Evolutionary conservation across 2,888 invertebrate genomes (phyloP).

Genomic region (Lamproptera curius): DNA sequence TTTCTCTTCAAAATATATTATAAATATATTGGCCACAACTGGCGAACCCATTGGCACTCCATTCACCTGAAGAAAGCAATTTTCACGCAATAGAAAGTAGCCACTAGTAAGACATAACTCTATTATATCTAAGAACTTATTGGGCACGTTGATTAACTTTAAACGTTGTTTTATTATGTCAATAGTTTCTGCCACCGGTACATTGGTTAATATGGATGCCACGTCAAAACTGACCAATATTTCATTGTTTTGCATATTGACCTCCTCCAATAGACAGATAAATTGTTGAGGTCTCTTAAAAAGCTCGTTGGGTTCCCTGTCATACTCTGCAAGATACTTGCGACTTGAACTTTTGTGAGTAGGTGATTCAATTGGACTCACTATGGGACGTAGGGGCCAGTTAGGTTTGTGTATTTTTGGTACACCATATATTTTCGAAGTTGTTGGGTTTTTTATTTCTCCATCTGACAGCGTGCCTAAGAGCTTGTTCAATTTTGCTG

Average conservation of each 20-base stretch:
- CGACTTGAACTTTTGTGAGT: conserved; percentile 12
- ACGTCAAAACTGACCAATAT: conserved; percentile 4
- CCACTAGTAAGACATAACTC: conserved; percentile 1
- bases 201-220: background rate
- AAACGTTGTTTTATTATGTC: background rate
- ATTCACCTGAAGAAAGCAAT: background rate
- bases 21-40: background rate
- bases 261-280: background rate
- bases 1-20: background rate
- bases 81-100: background rate
- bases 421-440: conserved; percentile 19
- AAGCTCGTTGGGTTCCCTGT: background rate
- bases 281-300: background rate
- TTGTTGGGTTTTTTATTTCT: conserved; percentile 2
- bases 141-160: background rate
- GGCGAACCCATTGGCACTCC: conserved; percentile 1
- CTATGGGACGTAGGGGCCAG: conserved; percentile 24
- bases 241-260: background rate
- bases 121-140: conserved; percentile 3
- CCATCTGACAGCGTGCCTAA: background rate
- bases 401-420: conserved; percentile 24
- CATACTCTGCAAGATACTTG: background rate
- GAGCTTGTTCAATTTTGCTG: background rate
- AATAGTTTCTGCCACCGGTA: background rate
- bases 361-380: conserved; percentile 24